phyloP scores from a whole-genome alignment of 2,113 vertebrate genomes.

The Peromyscus leucopus region DNA sequence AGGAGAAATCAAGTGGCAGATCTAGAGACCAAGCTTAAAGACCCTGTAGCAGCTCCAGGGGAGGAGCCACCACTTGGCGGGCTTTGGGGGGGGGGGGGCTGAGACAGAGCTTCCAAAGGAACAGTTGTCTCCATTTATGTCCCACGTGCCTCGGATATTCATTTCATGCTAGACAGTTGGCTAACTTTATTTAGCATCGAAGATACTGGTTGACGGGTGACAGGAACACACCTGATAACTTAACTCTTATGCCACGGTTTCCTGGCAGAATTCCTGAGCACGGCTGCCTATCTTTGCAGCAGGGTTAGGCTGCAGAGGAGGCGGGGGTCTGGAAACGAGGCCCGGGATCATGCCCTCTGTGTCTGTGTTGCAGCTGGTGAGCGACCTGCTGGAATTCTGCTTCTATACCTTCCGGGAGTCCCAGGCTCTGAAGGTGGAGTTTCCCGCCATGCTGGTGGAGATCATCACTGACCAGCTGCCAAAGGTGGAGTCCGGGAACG shows the following conservation, averaged over 20 bases:
- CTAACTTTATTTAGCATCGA: background rate
- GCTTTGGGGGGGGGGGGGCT: too few species aligned
- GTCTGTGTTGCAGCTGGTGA: slow-evolving; percentile 93
- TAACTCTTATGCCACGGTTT: fast-evolving
- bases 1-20: too few species aligned
- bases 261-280: background rate
- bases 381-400: slow-evolving; percentile 97
- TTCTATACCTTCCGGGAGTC: slow-evolving; percentile 99
- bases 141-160: background rate
- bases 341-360: background rate
- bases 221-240: background rate
- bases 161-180: background rate
- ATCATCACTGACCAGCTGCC: slow-evolving; percentile 99
- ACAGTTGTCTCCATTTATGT: background rate
- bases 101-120: too few species aligned
- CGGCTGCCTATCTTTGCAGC: background rate
- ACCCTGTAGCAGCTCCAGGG: too few species aligned
- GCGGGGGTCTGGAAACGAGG: fast-evolving
- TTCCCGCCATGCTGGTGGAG: slow-evolving; percentile 99
- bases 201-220: background rate
- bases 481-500: slow-evolving; percentile 99
- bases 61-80: too few species aligned
- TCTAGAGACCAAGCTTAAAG: too few species aligned
- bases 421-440: slow-evolving; percentile 98
- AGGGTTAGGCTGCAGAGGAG: fast-evolving